These are phyloP conservation scores for Agrotis exclamationis DNA, from an alignment of 2,888 invertebrate genomes.

Conservation along the genomic window DNA sequence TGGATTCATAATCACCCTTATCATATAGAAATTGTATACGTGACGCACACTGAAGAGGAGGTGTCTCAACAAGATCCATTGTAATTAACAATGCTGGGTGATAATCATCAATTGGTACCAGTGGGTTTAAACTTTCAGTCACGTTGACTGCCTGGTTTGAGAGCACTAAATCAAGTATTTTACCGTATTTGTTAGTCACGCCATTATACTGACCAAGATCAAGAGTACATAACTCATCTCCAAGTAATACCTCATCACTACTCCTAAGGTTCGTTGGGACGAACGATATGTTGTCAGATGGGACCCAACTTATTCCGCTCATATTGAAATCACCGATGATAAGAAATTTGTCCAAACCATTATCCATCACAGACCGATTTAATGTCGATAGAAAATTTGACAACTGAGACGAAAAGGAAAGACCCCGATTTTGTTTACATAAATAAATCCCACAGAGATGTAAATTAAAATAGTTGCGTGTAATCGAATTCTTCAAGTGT, in stretches of 20 bases:
- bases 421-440: no score
- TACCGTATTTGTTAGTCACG: background rate
- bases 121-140: background rate
- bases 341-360: no score
- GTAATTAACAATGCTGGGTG: constrained; percentile 11
- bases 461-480: constrained; percentile 4
- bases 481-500: constrained; percentile 1
- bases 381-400: no score
- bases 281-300: no score
- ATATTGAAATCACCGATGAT: no score
- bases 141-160: constrained; percentile 7
- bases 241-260: no score
- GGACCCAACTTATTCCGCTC: no score
- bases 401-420: no score
- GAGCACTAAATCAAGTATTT: constrained; percentile 25
- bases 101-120: constrained; percentile 10
- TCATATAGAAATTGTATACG: background rate
- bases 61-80: background rate
- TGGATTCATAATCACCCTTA: constrained; percentile 6
- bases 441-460: background rate
- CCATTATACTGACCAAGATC: no score
- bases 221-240: no score
- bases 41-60: background rate
- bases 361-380: no score
- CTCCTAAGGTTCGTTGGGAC: no score